A percentile compares a stretch with the other conserved stretches of the same genome.
phyloP scores from a whole-genome alignment of 2,888 invertebrate genomes.

The Allygus modestus region DNA sequence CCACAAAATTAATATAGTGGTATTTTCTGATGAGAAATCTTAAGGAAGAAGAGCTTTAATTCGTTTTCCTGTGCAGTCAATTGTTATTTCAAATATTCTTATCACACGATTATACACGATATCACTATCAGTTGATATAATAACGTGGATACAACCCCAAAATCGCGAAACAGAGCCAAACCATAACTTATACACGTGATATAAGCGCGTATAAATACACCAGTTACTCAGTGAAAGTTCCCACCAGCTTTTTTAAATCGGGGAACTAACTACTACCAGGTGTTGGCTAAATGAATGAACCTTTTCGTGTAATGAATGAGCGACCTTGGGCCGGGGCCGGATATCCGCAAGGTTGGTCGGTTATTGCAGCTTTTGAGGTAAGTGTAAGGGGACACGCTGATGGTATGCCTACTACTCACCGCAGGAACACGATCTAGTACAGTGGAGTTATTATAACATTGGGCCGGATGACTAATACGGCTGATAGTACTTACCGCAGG shows the following conservation, averaged over 20 bases:
- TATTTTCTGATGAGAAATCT: no score
- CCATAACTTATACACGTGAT: no score
- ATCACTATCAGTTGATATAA: no score
- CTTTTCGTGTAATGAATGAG: not conserved
- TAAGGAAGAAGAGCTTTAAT: no score
- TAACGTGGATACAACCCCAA: no score
- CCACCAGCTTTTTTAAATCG: not conserved
- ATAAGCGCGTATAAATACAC: not conserved
- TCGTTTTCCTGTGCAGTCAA: no score
- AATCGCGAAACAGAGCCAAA: no score
- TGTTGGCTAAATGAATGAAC: not conserved
- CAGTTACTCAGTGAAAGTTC: not conserved
- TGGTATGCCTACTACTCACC: not conserved
- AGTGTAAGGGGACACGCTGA: not conserved
- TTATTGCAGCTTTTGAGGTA: not conserved
- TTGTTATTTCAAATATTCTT: no score
- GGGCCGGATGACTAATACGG: no score
- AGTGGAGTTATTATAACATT: not conserved
- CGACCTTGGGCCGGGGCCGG: not conserved
- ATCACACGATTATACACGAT: no score
- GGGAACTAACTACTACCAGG: no score
- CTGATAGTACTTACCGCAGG: not conserved
- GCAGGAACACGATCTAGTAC: not conserved
- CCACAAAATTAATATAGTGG: no score
- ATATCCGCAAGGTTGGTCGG: not conserved